Evolutionary conservation across 2,888 invertebrate genomes (phyloP), one percentile per base, ranked within the genome.

Genomic region (Lathronympha strigana): DNA sequence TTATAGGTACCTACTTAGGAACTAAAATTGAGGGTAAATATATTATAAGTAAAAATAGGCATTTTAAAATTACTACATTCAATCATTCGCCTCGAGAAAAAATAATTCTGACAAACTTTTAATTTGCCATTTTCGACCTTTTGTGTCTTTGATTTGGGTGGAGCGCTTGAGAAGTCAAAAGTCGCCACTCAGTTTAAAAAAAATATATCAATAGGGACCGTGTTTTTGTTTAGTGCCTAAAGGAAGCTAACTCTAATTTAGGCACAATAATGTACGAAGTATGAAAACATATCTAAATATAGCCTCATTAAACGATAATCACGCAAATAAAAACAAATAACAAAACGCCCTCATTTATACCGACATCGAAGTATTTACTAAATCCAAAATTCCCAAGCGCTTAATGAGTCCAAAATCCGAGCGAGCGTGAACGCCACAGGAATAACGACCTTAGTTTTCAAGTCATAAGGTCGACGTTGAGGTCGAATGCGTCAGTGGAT

Each of bases 391-490:
- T 84, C 82, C 82, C 84, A 79, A 86, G 85, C 82, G 80, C 75
- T 79, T 88, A 90, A 89, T 89, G 89, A 89, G 88, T 86, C 82
- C 82, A 81, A 87, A 87, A 87, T 83, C 85, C 80, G 76, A 74
- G 76, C 79, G 74, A 73, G 75, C 74, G 73, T 69, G 62, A 69
- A 57, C 63, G 69, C n/a, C 67, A 69, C 43, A 67, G 70, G 70
- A 87, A 72, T 77, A 74, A 68, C 70, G 67, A 72, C 81, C 77
- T 80, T 87, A 80, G 62, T 2, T 0, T 2, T 13, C 53, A 61
- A 1, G 51, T 17, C 53, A 77, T 87, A 90, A 80, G 82, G 88
- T 82, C 75, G 79, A 80, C 70, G 76, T 78, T 69, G 77, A 74
- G 78, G 80, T 81, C 81, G 82, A 75, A 70, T 77, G 79, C 86